A percentile compares a stretch with the other conserved stretches of the same genome.
These are phyloP conservation scores for Hesperia comma DNA, from an alignment of 2,888 invertebrate genomes.

Conservation along the genomic window DNA sequence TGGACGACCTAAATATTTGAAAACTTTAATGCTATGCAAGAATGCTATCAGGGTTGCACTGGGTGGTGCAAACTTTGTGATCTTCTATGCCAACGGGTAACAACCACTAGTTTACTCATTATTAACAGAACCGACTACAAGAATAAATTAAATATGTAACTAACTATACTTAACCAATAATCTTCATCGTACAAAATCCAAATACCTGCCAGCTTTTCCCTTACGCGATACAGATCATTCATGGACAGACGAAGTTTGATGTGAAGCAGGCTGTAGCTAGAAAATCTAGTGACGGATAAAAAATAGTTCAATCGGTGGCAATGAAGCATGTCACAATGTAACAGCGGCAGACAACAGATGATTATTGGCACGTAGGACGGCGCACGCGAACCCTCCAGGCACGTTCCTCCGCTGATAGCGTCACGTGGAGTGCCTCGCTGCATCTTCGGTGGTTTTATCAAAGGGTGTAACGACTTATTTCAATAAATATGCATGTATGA, in stretches of 20 bases:
- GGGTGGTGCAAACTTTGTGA: too few relatives aligned
- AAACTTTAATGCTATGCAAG: too few relatives aligned
- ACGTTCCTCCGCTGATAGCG: conserved; percentile 22
- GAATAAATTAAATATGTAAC: too few relatives aligned
- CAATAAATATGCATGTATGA: conserved; percentile 5
- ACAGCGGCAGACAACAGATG: neutral
- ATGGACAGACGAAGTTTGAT: neutral
- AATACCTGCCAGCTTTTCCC: neutral
- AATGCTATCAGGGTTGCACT: too few relatives aligned
- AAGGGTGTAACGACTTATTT: conserved; percentile 14
- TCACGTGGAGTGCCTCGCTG: conserved; percentile 24
- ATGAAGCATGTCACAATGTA: conserved; percentile 19
- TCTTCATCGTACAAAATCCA: too few relatives aligned
- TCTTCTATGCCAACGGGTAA: too few relatives aligned
- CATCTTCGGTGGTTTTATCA: conserved; percentile 26
- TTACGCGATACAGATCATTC: neutral
- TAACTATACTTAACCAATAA: too few relatives aligned
- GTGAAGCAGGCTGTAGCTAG: neutral
- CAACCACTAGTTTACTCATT: too few relatives aligned
- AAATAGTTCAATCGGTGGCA: conserved; percentile 5
- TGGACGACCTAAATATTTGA: too few relatives aligned
- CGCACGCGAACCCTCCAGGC: conserved; percentile 7
- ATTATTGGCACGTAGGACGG: conserved; percentile 14
- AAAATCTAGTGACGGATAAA: neutral
- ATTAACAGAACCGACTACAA: too few relatives aligned